Conservation (phyloP, 2,888 invertebrate genomes). For the Sarcophaga variegata region DNA sequence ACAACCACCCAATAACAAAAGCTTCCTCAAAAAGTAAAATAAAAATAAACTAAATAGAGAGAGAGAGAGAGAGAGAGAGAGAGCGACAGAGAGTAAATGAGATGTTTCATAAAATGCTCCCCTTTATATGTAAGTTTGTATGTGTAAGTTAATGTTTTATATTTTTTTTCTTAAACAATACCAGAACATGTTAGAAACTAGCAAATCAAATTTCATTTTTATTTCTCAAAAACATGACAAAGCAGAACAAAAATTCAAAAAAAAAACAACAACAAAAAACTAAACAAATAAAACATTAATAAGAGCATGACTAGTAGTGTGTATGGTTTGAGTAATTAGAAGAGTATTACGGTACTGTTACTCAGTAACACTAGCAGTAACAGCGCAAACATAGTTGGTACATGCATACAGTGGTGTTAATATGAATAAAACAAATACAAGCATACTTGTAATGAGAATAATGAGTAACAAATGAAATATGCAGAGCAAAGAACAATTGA, state of each 20-base stretch:
- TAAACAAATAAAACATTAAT: constrained; percentile 7
- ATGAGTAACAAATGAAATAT: too few relatives aligned
- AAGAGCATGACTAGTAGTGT: constrained; percentile 24
- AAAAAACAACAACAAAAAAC: constrained; percentile 36
- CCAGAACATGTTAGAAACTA: constrained; percentile 39
- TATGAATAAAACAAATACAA: constrained; percentile 27
- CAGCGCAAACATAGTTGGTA: not conserved
- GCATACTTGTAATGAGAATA: too few relatives aligned
- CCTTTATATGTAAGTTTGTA: not conserved
- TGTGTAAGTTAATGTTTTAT: not conserved
- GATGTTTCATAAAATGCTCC: not conserved
- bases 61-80: not conserved
- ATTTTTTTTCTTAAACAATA: not conserved
- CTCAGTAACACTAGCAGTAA: not conserved
- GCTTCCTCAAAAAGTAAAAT: constrained; percentile 40
- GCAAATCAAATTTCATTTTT: constrained; percentile 71
- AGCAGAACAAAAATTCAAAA: constrained; percentile 1
- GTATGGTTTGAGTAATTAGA: constrained; percentile 14
- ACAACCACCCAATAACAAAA: constrained; percentile 28
- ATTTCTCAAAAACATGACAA: constrained; percentile 30
- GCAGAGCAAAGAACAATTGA: too few relatives aligned
- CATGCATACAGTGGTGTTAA: not conserved
- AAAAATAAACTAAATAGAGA: constrained; percentile 19
- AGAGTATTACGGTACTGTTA: constrained; percentile 7
- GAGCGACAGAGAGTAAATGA: not conserved